Evolutionary conservation across 2,888 invertebrate genomes (phyloP).

Genomic region (Carcina quercana): DNA sequence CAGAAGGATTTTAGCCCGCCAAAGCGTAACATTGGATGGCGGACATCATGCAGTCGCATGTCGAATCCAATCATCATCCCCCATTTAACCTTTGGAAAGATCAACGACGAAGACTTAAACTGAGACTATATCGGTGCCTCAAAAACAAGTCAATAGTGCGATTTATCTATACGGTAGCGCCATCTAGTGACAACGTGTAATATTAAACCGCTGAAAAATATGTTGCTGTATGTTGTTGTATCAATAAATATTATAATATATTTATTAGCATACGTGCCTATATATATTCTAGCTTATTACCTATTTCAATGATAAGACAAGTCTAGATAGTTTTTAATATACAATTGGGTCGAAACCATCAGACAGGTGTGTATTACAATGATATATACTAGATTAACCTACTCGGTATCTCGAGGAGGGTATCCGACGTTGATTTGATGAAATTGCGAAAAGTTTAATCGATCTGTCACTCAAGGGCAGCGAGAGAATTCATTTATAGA

Average conservation of each 20-base stretch:
- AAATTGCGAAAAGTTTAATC: constrained; percentile 34
- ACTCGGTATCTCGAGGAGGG: constrained; percentile 6
- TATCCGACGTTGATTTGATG: constrained; percentile 22
- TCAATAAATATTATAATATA: no score
- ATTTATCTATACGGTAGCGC: constrained; percentile 29
- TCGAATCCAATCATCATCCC: constrained; percentile 61
- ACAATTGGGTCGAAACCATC: constrained; percentile 25
- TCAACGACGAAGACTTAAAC: constrained; percentile 21
- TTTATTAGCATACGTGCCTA: no score
- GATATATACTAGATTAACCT: constrained; percentile 20
- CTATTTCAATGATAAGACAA: no score
- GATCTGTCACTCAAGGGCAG: constrained; percentile 34
- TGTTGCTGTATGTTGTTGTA: no score
- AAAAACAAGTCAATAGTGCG: constrained; percentile 35
- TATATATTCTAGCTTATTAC: no score
- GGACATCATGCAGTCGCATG: constrained; percentile 63
- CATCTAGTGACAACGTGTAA: constrained; percentile 43
- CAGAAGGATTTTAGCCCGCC: constrained; percentile 61
- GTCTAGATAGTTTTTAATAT: background rate
- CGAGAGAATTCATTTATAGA: constrained; percentile 12
- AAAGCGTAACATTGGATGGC: constrained; percentile 62
- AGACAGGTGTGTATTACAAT: constrained; percentile 20
- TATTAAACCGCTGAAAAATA: no score
- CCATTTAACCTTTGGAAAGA: constrained; percentile 70
- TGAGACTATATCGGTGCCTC: background rate